A percentile compares a stretch with the other conserved stretches of the same genome.
These are phyloP conservation scores for Orius laevigatus DNA, from an alignment of 1,140 invertebrate species.

Conservation along the genomic window DNA sequence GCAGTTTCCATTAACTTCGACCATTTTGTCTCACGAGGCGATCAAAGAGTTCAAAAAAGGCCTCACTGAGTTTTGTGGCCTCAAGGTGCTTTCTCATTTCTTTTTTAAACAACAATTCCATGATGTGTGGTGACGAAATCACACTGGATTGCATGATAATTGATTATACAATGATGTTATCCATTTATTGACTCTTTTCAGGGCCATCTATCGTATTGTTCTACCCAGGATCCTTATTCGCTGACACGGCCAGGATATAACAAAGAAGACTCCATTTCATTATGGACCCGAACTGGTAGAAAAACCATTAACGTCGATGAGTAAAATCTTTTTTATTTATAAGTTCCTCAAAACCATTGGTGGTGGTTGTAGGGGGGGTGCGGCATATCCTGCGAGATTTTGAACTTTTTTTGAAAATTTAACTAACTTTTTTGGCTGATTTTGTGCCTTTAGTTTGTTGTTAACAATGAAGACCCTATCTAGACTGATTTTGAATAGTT, in stretches of 20 bases:
- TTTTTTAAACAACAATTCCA: background rate
- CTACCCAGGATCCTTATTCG: slow-evolving; percentile 46
- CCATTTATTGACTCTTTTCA: slow-evolving; percentile 24
- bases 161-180: slow-evolving; percentile 6
- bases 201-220: slow-evolving; percentile 40
- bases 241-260: slow-evolving; percentile 42
- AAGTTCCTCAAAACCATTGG: too few species aligned
- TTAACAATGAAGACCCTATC: background rate
- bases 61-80: slow-evolving; percentile 39
- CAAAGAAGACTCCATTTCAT: slow-evolving; percentile 41
- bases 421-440: background rate
- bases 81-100: slow-evolving; percentile 26
- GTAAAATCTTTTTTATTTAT: slow-evolving; percentile 20
- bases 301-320: slow-evolving; percentile 38
- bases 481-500: background rate
- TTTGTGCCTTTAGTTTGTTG: background rate
- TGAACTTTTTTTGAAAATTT: too few species aligned
- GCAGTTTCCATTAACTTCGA: slow-evolving; percentile 37
- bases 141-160: background rate
- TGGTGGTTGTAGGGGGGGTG: too few species aligned
- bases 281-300: slow-evolving; percentile 59
- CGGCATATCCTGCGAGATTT: too few species aligned
- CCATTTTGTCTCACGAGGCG: slow-evolving; percentile 34
- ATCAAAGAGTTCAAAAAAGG: slow-evolving; percentile 31
- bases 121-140: background rate